Evolutionary conservation across 1,140 invertebrate genomes (phyloP).

Genomic region (Caligus rogercresseyi): DNA sequence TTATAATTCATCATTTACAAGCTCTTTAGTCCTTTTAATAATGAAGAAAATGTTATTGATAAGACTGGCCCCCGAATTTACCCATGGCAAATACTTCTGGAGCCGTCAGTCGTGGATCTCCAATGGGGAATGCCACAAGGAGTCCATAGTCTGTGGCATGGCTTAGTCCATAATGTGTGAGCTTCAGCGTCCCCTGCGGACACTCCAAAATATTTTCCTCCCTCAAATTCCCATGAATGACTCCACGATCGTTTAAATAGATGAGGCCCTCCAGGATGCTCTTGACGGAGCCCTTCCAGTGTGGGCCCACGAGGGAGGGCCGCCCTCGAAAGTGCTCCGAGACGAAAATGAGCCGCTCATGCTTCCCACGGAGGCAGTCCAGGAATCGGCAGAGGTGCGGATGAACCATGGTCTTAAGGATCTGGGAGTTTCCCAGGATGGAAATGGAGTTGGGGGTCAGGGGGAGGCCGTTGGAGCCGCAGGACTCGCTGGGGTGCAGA

Average conservation of each 20-base stretch:
- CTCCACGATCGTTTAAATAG: conserved; percentile 49
- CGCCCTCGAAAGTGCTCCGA: conserved; percentile 51
- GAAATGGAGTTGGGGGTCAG: conserved; percentile 88
- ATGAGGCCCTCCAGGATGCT: conserved; percentile 36
- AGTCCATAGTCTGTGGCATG: conserved; percentile 68
- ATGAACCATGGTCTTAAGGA: conserved; percentile 57
- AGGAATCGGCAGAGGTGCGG: conserved; percentile 68
- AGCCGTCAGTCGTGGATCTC: conserved; percentile 29
- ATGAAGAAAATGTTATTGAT: too few relatives aligned
- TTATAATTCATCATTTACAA: too few relatives aligned
- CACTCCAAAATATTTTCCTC: conserved; percentile 67
- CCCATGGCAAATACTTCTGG: background rate
- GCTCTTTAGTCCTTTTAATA: too few relatives aligned
- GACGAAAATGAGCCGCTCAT: conserved; percentile 77
- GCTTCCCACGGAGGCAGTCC: conserved; percentile 77
- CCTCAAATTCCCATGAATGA: conserved; percentile 60
- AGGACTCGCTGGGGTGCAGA: conserved; percentile 75
- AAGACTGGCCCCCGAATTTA: too few relatives aligned
- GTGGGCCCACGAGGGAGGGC: background rate
- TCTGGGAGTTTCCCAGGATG: conserved; percentile 71
- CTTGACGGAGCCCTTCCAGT: background rate
- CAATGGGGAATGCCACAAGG: conserved; percentile 76
- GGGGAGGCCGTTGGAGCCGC: conserved; percentile 84
- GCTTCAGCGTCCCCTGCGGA: conserved; percentile 47
- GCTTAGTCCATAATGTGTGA: conserved; percentile 81